phyloP scores from a whole-genome alignment of 2,113 vertebrate genomes.

The Myiozetetes cayanensis region DNA sequence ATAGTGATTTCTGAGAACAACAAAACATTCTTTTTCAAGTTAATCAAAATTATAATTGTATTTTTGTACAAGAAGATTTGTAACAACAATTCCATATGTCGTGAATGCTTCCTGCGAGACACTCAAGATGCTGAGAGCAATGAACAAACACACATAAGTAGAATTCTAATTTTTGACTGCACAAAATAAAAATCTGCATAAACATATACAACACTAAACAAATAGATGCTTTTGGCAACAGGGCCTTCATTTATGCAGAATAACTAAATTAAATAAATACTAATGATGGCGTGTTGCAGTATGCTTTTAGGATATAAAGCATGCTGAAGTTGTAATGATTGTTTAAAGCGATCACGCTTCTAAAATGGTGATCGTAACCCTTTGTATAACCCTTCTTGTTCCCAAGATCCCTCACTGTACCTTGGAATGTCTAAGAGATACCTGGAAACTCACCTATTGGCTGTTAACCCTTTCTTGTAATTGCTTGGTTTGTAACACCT shows the following conservation, averaged over 20 bases:
- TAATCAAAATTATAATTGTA: conserved; percentile 21
- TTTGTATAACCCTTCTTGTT: too few species aligned
- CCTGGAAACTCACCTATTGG: too few species aligned
- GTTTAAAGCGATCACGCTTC: too few species aligned
- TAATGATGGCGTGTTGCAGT: neutral
- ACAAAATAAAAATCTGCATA: neutral
- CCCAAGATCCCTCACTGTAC: too few species aligned
- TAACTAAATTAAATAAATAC: conserved; percentile 30
- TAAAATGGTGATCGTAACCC: too few species aligned
- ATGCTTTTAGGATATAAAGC: too few species aligned
- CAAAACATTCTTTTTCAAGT: neutral
- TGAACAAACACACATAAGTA: neutral
- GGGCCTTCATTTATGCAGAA: conserved; percentile 12
- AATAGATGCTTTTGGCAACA: neutral
- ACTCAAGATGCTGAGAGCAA: neutral
- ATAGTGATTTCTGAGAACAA: neutral
- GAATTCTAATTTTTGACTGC: neutral
- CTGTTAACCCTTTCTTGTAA: too few species aligned
- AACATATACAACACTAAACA: neutral
- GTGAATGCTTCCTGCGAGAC: neutral
- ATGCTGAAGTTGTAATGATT: too few species aligned
- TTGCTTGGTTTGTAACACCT: too few species aligned
- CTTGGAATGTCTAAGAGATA: too few species aligned
- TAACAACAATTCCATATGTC: neutral
- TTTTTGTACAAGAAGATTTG: neutral